These are phyloP conservation scores for Conus ventricosus DNA, from an alignment of 1,140 invertebrate genomes.

Conservation along the genomic window DNA sequence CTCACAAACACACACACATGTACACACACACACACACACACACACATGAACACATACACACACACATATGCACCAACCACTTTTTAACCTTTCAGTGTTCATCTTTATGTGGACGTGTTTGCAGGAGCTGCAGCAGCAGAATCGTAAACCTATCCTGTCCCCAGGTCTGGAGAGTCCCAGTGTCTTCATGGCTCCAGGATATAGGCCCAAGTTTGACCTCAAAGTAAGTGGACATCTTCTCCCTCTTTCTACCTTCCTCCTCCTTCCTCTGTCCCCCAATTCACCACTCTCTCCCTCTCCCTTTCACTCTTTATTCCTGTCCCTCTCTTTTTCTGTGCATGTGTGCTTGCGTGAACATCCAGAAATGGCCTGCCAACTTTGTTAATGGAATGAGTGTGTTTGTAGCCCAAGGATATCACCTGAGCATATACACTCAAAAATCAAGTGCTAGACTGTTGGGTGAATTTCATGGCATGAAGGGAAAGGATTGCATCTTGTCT, in stretches of 20 bases:
- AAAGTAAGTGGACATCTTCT: conserved; percentile 47
- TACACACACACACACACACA: background rate
- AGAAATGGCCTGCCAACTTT: too few species aligned
- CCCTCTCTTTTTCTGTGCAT: background rate
- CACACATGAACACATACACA: background rate
- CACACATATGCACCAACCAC: background rate
- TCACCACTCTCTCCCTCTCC: background rate
- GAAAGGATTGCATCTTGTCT: too few species aligned
- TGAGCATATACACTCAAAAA: too few species aligned
- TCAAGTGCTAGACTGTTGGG: too few species aligned
- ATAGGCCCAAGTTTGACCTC: conserved; percentile 61
- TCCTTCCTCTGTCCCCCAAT: background rate
- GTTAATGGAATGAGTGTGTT: too few species aligned
- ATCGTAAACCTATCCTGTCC: conserved; percentile 10
- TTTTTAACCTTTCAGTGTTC: too few species aligned
- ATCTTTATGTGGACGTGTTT: background rate
- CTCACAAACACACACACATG: background rate
- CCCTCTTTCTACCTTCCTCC: background rate
- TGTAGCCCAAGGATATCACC: too few species aligned
- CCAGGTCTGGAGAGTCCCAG: conserved; percentile 60
- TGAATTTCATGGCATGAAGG: too few species aligned
- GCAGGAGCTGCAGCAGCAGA: conserved; percentile 34
- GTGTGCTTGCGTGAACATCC: too few species aligned
- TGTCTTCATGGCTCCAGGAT: conserved; percentile 63
- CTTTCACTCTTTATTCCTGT: background rate